phyloP scores from a whole-genome alignment of 2,888 invertebrate species.

The Cerastis leucographa region DNA sequence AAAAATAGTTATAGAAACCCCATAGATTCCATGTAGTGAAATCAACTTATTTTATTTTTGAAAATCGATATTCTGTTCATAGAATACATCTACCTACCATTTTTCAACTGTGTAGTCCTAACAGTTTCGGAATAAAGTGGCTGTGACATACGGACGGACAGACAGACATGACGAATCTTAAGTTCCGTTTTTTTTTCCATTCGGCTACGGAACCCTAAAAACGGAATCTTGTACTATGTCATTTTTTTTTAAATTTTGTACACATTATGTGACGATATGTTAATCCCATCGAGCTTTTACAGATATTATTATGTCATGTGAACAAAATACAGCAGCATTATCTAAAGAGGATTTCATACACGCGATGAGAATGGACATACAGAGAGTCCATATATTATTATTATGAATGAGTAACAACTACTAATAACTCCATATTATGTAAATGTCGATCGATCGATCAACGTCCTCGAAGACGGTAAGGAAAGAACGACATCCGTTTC shows the following conservation, averaged over 20 bases:
- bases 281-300: background rate
- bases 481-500: constrained; percentile 79
- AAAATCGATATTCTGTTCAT: too few relatives aligned
- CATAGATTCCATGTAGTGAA: too few relatives aligned
- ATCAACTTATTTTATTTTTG: too few relatives aligned
- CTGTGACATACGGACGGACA: too few relatives aligned
- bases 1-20: too few relatives aligned
- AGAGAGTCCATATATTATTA: constrained; percentile 19
- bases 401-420: constrained; percentile 18
- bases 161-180: too few relatives aligned
- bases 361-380: constrained; percentile 22
- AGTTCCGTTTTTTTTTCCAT: too few relatives aligned
- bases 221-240: background rate
- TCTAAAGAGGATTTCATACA: constrained; percentile 14
- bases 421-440: constrained; percentile 65
- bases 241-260: background rate
- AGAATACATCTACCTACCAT: too few relatives aligned
- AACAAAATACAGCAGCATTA: constrained; percentile 12
- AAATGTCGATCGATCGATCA: constrained; percentile 76
- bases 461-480: constrained; percentile 72
- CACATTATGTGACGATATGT: background rate
- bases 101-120: too few relatives aligned
- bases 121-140: too few relatives aligned
- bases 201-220: background rate
- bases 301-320: background rate